phyloP scores from a whole-genome alignment of 2,113 vertebrate species.

The Cyprinodon variegatus region DNA sequence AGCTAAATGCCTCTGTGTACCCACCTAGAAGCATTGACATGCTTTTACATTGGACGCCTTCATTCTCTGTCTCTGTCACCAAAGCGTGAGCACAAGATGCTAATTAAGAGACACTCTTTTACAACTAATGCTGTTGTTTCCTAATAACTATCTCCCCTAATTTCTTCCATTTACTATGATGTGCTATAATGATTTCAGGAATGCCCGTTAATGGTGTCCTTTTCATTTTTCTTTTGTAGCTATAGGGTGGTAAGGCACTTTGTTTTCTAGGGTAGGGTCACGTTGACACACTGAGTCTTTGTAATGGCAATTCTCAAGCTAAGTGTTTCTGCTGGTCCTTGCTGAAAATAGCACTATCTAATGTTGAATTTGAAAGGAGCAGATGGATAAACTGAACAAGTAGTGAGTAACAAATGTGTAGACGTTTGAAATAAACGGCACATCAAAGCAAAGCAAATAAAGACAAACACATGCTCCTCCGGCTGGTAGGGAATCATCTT shows the following conservation, averaged over 20 bases:
- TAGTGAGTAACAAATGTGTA: not conserved
- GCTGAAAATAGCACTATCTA: slow-evolving; percentile 36
- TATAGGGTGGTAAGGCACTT: too few relatives aligned
- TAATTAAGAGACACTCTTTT: slow-evolving; percentile 56
- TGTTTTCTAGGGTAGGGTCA: slow-evolving; percentile 14
- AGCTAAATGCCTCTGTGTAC: not conserved
- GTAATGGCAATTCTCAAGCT: not conserved
- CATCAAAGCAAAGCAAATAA: not conserved
- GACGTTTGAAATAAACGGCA: not conserved
- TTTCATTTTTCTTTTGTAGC: not conserved
- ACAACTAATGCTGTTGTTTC: not conserved
- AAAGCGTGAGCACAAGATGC: slow-evolving; percentile 37
- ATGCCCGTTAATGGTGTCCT: too few relatives aligned
- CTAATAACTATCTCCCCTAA: slow-evolving; percentile 1
- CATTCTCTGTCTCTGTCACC: slow-evolving; percentile 24
- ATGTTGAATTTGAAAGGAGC: slow-evolving; percentile 30
- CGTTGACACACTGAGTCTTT: slow-evolving; percentile 6
- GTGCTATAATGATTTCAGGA: not conserved
- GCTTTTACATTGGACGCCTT: slow-evolving; percentile 8
- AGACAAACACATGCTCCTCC: not conserved
- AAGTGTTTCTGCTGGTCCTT: not conserved
- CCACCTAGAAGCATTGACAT: slow-evolving; percentile 2
- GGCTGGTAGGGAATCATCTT: not conserved
- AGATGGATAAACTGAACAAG: slow-evolving; percentile 27
- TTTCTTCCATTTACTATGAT: not conserved